These are phyloP conservation scores for Seira sanloemensis DNA, from an alignment of 2,888 invertebrate species.

Conservation along the genomic window DNA sequence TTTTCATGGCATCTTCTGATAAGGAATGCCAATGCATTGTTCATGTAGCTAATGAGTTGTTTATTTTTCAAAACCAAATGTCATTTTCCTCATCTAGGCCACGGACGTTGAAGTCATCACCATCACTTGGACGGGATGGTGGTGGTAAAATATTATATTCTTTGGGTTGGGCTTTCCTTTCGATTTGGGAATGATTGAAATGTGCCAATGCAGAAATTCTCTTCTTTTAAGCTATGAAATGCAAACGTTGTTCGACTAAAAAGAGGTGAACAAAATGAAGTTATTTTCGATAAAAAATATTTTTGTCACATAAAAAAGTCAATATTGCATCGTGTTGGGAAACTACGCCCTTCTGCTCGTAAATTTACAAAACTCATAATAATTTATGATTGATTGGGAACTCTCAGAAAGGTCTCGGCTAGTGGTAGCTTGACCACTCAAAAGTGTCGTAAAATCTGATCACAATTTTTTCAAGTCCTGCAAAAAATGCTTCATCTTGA, in stretches of 20 bases:
- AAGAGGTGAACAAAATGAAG: not conserved
- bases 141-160: too few relatives aligned
- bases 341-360: not conserved
- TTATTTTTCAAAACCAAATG: conserved; percentile 47
- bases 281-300: not conserved
- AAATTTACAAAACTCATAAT: not conserved
- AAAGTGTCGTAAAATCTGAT: too few relatives aligned
- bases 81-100: conserved; percentile 45
- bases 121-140: conserved; percentile 12
- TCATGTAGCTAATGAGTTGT: conserved; percentile 47
- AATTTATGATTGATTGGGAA: not conserved
- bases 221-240: too few relatives aligned
- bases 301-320: too few relatives aligned
- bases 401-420: too few relatives aligned
- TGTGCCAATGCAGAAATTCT: not conserved
- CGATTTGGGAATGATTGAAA: not conserved
- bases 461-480: too few relatives aligned
- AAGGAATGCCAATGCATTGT: too few relatives aligned
- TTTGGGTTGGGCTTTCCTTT: not conserved
- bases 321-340: too few relatives aligned
- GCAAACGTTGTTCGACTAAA: too few relatives aligned
- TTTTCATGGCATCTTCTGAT: too few relatives aligned
- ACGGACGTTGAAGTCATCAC: conserved; percentile 42
- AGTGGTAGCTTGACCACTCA: not conserved
- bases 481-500: too few relatives aligned